Evolutionary conservation across 2,113 vertebrate species (phyloP).

Genomic region (Heptranchias perlo): DNA sequence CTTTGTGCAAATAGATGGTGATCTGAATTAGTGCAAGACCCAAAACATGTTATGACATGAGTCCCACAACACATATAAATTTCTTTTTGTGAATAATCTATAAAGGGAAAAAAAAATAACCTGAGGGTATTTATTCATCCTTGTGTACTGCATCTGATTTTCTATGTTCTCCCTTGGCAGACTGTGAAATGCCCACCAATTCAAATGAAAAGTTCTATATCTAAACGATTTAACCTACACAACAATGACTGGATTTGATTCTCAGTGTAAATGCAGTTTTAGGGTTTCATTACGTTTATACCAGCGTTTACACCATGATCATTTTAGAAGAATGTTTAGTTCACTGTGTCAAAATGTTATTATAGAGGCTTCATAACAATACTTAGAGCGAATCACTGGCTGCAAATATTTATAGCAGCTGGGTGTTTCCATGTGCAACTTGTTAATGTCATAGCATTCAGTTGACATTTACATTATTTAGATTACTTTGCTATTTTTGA

Average conservation of each 20-base stretch:
- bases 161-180: neutral
- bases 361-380: slow-evolving; percentile 10
- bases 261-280: neutral
- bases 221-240: neutral
- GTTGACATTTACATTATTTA: slow-evolving; percentile 3
- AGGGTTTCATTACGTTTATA: neutral
- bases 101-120: neutral
- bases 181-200: neutral
- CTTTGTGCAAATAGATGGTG: neutral
- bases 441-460: neutral
- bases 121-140: neutral
- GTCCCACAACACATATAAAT: neutral
- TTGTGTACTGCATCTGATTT: neutral
- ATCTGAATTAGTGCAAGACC: neutral
- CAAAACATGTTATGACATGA: neutral
- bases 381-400: neutral
- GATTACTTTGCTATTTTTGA: neutral
- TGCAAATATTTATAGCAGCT: neutral
- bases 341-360: neutral
- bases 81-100: neutral
- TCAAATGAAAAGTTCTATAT: neutral
- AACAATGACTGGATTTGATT: neutral
- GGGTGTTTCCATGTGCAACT: too few relatives aligned
- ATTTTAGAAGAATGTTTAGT: neutral
- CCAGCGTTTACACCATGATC: neutral